Percentiles rank a stretch among this genome's conserved stretches.
Evolutionary conservation across 2,888 invertebrate species (phyloP).

Genomic region (Scaptomyza parva): DNA sequence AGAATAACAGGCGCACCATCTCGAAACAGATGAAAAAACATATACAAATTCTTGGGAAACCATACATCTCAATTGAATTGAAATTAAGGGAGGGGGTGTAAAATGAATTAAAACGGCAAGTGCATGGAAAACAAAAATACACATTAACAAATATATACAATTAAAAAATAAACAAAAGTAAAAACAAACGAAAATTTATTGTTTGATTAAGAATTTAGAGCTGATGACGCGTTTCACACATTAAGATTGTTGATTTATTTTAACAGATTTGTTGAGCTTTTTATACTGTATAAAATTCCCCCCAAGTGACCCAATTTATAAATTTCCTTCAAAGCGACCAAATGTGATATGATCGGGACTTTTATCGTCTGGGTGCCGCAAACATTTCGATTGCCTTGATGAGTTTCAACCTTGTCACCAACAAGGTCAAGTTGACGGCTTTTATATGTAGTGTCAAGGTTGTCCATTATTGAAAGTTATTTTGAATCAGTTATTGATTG

Average conservation of each 20-base stretch:
- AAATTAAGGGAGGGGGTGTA: slow-evolving; percentile 5
- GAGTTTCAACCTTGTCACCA: not conserved
- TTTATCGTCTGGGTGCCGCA: not conserved
- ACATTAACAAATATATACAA: slow-evolving; percentile 57
- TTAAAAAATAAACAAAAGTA: slow-evolving; percentile 40
- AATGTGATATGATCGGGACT: not conserved
- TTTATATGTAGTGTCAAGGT: not conserved
- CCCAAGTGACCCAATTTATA: not conserved
- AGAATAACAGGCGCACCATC: slow-evolving; percentile 41
- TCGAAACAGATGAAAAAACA: slow-evolving; percentile 47
- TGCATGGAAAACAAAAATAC: slow-evolving; percentile 49
- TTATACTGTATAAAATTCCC: not conserved
- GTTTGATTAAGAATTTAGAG: too few relatives aligned
- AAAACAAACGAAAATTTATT: slow-evolving; percentile 14
- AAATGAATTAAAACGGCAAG: slow-evolving; percentile 42
- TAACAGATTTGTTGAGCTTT: not conserved
- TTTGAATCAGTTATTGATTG: slow-evolving; percentile 16
- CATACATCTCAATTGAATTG: slow-evolving; percentile 38
- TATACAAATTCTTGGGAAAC: slow-evolving; percentile 34
- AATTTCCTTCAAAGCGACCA: not conserved
- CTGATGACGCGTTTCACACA: too few relatives aligned
- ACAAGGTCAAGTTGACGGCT: not conserved
- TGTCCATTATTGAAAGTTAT: slow-evolving; percentile 3
- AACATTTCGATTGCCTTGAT: not conserved
- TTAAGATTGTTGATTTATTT: not conserved